phyloP scores from a whole-genome alignment of 2,113 vertebrate genomes.

The Hippocampus guttulatus region DNA sequence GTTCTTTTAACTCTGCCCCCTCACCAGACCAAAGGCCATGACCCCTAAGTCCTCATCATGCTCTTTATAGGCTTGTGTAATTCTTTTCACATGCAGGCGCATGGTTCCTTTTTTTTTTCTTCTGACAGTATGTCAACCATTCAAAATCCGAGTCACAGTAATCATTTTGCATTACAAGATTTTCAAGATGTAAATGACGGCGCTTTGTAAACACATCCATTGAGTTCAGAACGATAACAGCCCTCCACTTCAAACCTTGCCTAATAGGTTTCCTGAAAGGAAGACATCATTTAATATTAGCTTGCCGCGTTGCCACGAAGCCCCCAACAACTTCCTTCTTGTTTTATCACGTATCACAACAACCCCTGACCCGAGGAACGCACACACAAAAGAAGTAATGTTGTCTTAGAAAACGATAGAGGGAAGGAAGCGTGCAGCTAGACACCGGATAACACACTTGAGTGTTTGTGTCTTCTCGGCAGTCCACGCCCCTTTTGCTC shows the following conservation, averaged over 20 bases:
- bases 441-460: conserved; percentile 26
- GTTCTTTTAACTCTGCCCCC: conserved; percentile 22
- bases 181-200: not conserved
- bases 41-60: conserved; percentile 29
- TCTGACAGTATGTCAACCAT: not conserved
- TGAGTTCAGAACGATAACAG: conserved; percentile 12
- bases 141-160: not conserved
- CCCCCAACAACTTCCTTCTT: conserved; percentile 72
- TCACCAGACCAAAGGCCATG: conserved; percentile 32
- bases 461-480: conserved; percentile 36
- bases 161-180: not conserved
- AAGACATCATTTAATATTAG: conserved; percentile 31
- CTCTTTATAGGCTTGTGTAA: conserved; percentile 26
- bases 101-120: not conserved
- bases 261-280: conserved; percentile 18
- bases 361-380: not conserved
- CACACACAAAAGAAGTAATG: conserved; percentile 6
- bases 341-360: conserved; percentile 23
- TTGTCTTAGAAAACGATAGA: conserved; percentile 15
- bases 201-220: not conserved
- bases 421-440: conserved; percentile 5
- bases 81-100: not conserved
- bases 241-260: conserved; percentile 2
- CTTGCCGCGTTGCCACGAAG: not conserved
- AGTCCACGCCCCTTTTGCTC: conserved; percentile 43